Evolutionary conservation across 2,113 vertebrate genomes (phyloP), one percentile per base, ranked within the genome.

Genomic region (Mesocricetus auratus): DNA sequence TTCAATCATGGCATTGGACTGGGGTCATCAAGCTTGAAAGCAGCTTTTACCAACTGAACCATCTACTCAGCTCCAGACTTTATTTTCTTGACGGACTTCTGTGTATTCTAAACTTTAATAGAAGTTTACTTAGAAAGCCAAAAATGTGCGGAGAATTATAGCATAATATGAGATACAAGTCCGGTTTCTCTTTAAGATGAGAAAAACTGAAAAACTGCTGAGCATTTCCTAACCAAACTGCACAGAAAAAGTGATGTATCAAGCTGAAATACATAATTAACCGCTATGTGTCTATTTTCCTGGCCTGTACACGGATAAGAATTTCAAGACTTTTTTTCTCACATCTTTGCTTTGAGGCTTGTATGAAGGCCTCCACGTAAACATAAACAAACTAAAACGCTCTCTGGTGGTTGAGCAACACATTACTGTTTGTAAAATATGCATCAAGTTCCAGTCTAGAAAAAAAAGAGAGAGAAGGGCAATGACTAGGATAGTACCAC

Each of bases 191-290:
- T 94, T 95, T 56, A 90, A 73, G 64, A 90, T 78, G 50, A 90
- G 42, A 74, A 89, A 92, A 86, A 75, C 33, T 93, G 86, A 86
- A 97, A 90, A 93, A 71, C 2, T 13, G 60, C 39, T 85, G 56
- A 88, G 31, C 13, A 86, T 77, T 92, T 96, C 19, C 94, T 36
- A 92, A 45, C 7, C 9, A 16, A 79, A 79, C n/a, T 50, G 2
- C 45, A 88, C 39, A 71, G 3, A 77, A n/a, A 73, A 92, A 90
- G 15, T 21, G 39, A 89, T 58, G 36, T 24, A 24, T 2, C 4
- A 93, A 92, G 92, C 17, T 96, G 81, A 94, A 97, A 90, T 79
- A 68, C 58, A 82, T 93, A 83, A 89, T 73, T 74, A 82, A 92
- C 89, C 3, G 82, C 0, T 75, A 78, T 22, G 42, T 81, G 50